Conservation (phyloP, 2,888 invertebrate genomes). For the Coecobrya sp. region DNA sequence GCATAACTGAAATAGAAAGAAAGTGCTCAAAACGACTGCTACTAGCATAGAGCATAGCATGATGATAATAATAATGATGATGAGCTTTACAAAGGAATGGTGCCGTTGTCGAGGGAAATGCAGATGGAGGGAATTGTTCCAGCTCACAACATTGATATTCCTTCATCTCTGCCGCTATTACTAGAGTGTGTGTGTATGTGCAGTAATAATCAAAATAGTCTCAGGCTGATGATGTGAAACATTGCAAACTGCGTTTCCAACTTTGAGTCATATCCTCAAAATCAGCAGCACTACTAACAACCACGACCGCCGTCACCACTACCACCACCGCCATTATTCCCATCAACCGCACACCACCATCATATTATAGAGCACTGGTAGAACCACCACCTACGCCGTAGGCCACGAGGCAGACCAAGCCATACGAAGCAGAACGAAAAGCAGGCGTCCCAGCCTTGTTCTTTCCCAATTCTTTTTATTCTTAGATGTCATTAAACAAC, state of each 20-base stretch:
- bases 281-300: not conserved
- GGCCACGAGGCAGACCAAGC: not conserved
- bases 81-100: slow-evolving; percentile 2
- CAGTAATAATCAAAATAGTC: slow-evolving; percentile 18
- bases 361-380: not conserved
- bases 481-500: slow-evolving; percentile 33
- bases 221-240: slow-evolving; percentile 9
- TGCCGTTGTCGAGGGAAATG: not conserved
- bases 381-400: slow-evolving; percentile 1
- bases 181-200: not conserved
- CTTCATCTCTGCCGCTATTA: not conserved
- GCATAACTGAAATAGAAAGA: not conserved
- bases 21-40: not conserved
- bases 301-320: slow-evolving; percentile 13
- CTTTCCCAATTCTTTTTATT: not conserved
- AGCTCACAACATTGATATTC: not conserved
- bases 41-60: no score
- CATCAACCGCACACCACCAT: slow-evolving; percentile 30
- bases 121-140: not conserved
- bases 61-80: not conserved
- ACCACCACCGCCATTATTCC: not conserved
- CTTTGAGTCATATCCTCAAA: not conserved
- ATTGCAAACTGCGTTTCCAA: not conserved
- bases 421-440: not conserved
- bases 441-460: not conserved